A percentile compares a stretch with the other conserved stretches of the same genome.
Evolutionary conservation across 2,797 vertebrate genomes (phyloP).

Genomic region (Otolemur crassicaudatus): DNA sequence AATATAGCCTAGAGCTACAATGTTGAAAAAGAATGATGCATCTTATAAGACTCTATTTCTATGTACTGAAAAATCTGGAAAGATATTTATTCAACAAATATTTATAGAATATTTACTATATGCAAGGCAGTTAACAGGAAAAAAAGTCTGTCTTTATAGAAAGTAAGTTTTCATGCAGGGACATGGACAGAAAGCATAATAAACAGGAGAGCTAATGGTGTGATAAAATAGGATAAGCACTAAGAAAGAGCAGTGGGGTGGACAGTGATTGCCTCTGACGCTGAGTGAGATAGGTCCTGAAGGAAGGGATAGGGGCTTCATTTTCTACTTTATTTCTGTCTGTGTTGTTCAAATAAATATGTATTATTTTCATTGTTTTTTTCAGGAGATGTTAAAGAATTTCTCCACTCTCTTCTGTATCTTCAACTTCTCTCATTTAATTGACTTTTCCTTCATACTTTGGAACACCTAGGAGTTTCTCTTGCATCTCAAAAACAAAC

Average conservation of each 20-base stretch:
- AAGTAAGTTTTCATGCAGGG: constrained; percentile 23
- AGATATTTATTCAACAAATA: background rate
- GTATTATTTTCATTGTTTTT: background rate
- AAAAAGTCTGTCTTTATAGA: background rate
- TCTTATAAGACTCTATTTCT: background rate
- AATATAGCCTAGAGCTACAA: background rate
- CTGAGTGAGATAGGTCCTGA: background rate
- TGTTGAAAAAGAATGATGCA: background rate
- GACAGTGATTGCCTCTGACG: background rate
- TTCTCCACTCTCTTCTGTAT: background rate
- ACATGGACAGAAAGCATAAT: background rate
- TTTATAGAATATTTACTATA: background rate
- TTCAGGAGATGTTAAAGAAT: background rate
- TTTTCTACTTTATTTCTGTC: background rate
- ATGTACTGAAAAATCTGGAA: background rate
- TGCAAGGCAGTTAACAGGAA: background rate
- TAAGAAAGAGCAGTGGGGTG: background rate
- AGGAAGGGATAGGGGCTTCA: background rate
- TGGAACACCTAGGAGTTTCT: background rate
- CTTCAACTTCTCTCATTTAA: background rate
- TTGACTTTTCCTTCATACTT: background rate
- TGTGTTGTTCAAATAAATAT: background rate
- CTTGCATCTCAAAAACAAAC: background rate
- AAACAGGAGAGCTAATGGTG: background rate
- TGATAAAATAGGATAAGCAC: background rate